These are phyloP conservation scores for Nipponacmea schrenckii DNA, from an alignment of 2,888 invertebrate species.

Conservation along the genomic window DNA sequence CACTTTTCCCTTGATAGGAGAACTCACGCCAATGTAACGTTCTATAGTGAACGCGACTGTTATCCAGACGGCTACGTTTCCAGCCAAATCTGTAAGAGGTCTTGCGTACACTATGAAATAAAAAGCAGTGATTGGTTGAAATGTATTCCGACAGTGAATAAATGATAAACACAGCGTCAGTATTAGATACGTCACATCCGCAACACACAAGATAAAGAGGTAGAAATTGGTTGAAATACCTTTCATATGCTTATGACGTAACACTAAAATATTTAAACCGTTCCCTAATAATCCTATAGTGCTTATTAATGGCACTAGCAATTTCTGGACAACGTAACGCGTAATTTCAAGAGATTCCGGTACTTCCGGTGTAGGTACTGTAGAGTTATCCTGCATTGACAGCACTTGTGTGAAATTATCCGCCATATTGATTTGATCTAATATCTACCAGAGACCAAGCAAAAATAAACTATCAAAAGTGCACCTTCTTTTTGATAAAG, in stretches of 20 bases:
- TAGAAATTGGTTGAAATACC: constrained; percentile 70
- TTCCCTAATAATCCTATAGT: constrained; percentile 61
- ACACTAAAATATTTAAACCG: constrained; percentile 60
- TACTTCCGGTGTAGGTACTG: neutral
- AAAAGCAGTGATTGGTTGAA: constrained; percentile 69
- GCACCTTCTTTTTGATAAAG: no score
- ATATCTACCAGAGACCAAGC: no score
- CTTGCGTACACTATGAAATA: constrained; percentile 72
- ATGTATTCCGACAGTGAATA: constrained; percentile 71
- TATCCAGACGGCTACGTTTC: constrained; percentile 79
- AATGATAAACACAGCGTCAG: constrained; percentile 76
- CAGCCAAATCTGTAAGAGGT: constrained; percentile 77
- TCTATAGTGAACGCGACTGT: constrained; percentile 82
- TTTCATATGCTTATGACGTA: constrained; percentile 61
- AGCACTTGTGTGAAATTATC: neutral
- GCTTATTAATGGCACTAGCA: constrained; percentile 57
- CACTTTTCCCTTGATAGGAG: constrained; percentile 78
- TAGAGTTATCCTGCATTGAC: neutral
- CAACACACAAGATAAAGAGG: constrained; percentile 78
- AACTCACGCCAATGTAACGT: constrained; percentile 80
- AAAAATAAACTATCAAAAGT: no score
- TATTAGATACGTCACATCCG: constrained; percentile 78
- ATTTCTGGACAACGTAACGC: constrained; percentile 50
- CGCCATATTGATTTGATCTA: neutral
- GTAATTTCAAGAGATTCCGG: constrained; percentile 32